A percentile compares a stretch with the other conserved stretches of the same genome.
Evolutionary conservation across 2,888 invertebrate genomes (phyloP).

Genomic region (Yponomeuta plumbellus): DNA sequence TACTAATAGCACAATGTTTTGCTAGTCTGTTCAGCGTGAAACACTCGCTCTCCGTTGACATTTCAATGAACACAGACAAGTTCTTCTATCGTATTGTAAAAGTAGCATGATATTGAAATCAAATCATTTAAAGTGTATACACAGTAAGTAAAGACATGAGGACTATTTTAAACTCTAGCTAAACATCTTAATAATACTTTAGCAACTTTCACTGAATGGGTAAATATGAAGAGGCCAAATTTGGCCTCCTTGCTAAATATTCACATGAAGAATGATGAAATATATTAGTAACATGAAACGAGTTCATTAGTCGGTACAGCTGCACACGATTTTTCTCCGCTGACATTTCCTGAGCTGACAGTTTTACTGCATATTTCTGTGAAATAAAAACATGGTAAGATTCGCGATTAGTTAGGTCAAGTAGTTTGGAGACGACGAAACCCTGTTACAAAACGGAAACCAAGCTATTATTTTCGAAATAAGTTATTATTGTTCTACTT

Average conservation of each 20-base stretch:
- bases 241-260: too few relatives aligned
- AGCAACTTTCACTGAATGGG: too few relatives aligned
- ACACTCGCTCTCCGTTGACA: not conserved
- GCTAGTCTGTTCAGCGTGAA: not conserved
- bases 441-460: too few relatives aligned
- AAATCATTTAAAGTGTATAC: too few relatives aligned
- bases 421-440: not conserved
- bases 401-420: not conserved
- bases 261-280: conserved; percentile 39
- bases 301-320: conserved; percentile 63
- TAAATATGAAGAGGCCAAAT: too few relatives aligned
- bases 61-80: not conserved
- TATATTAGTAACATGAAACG: conserved; percentile 62
- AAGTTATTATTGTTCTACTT: too few relatives aligned
- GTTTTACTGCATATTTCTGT: conserved; percentile 55
- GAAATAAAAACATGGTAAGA: conserved; percentile 34
- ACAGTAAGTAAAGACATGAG: too few relatives aligned
- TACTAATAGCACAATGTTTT: not conserved
- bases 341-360: conserved; percentile 52
- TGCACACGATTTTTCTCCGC: conserved; percentile 58
- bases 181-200: too few relatives aligned
- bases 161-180: too few relatives aligned
- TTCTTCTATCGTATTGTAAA: not conserved
- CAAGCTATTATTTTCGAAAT: too few relatives aligned
- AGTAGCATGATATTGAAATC: too few relatives aligned